A percentile compares a stretch with the other conserved stretches of the same genome.
Evolutionary conservation across 1,140 invertebrate species (phyloP).

Genomic region (Dolichoris vasculosae): DNA sequence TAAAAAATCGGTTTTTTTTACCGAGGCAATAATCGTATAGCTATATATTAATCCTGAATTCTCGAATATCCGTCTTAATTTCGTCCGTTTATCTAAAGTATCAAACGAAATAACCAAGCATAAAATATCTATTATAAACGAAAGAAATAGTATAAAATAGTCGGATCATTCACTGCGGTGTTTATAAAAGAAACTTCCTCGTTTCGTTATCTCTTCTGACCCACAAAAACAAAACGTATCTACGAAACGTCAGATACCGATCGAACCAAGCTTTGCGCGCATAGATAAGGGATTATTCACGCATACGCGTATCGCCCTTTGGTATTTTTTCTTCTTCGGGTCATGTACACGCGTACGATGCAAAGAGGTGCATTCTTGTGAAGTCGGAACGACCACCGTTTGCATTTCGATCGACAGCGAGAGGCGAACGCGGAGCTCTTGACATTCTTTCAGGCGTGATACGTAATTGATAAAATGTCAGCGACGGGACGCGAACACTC

Average conservation of each 20-base stretch:
- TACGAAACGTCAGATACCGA: not conserved
- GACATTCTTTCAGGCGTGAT: conserved; percentile 13
- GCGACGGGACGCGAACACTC: conserved; percentile 1
- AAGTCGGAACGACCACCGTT: not conserved
- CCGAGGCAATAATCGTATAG: no score
- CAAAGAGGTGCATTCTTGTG: not conserved
- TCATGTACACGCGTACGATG: conserved; percentile 4
- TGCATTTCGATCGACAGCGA: conserved; percentile 2
- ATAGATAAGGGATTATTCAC: not conserved
- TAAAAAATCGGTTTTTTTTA: no score
- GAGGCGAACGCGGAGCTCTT: not conserved
- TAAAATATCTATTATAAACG: not conserved
- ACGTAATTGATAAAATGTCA: conserved; percentile 49
- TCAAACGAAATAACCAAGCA: not conserved
- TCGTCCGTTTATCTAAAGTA: no score
- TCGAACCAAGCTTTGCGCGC: not conserved
- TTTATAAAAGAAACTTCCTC: not conserved
- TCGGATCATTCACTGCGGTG: not conserved
- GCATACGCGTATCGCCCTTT: not conserved
- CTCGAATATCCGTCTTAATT: no score
- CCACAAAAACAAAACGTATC: not conserved
- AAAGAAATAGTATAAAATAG: not conserved
- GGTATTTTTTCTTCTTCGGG: conserved; percentile 22
- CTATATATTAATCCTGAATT: no score
- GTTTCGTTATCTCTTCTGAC: not conserved